These are phyloP conservation scores for Takifugu ocellatus DNA, from an alignment of 2,797 vertebrate genomes.

Conservation along the genomic window DNA sequence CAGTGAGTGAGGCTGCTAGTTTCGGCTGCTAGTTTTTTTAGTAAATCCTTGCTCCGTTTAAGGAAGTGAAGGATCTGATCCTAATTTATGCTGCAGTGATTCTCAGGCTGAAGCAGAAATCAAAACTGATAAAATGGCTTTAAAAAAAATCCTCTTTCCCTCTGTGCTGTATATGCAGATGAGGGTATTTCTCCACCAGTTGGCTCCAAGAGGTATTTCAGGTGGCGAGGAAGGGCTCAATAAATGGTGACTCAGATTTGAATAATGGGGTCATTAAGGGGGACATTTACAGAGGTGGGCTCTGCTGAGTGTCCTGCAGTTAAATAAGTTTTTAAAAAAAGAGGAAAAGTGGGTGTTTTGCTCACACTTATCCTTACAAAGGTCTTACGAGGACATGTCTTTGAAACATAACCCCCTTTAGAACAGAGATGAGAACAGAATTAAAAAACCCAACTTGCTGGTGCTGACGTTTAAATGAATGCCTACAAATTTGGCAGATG, in stretches of 20 bases:
- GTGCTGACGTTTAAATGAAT: no score
- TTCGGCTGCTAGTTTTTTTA: no score
- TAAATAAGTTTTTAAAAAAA: background rate
- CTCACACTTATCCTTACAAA: conserved; percentile 2
- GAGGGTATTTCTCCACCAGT: background rate
- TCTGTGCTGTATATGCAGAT: background rate
- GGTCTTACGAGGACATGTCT: conserved; percentile 7
- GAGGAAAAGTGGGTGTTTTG: background rate
- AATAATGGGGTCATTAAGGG: no score
- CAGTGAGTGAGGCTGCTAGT: no score
- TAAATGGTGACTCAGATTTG: no score
- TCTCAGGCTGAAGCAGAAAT: conserved; percentile 11
- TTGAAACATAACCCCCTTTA: background rate
- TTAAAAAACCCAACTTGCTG: no score
- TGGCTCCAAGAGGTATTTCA: background rate
- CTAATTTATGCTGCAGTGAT: conserved; percentile 4
- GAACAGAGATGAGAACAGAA: background rate
- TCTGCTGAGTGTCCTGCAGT: conserved; percentile 3
- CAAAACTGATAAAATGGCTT: conserved; percentile 4
- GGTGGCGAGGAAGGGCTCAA: background rate
- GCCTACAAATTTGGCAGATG: no score
- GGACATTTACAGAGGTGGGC: background rate
- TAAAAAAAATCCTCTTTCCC: conserved; percentile 2
- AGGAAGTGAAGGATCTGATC: conserved; percentile 6
- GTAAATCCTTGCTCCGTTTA: conserved; percentile 7